These are phyloP conservation scores for Cactoblastis cactorum DNA, from an alignment of 2,888 invertebrate genomes.

Conservation along the genomic window DNA sequence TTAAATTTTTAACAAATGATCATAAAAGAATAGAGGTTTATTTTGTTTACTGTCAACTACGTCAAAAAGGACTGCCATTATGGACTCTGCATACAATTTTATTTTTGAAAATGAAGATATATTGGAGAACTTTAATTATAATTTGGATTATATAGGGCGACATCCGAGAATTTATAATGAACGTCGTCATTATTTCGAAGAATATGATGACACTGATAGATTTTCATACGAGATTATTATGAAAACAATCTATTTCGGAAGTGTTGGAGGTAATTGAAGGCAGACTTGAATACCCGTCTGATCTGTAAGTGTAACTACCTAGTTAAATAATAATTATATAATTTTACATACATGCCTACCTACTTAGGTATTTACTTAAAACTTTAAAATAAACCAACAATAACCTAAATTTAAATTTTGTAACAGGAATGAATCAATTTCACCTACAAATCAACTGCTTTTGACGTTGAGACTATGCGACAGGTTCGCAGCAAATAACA, in stretches of 20 bases:
- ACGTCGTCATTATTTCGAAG: constrained; percentile 4
- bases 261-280: constrained; percentile 4
- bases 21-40: too few relatives aligned
- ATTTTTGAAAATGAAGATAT: not conserved
- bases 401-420: constrained; percentile 2
- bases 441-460: not conserved
- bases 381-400: too few relatives aligned
- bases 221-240: constrained; percentile 4
- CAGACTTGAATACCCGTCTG: constrained; percentile 1
- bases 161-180: not conserved
- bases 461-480: constrained; percentile 1
- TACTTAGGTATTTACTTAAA: too few relatives aligned
- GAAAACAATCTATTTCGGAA: not conserved
- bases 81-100: not conserved
- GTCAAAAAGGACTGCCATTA: too few relatives aligned
- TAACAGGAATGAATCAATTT: not conserved
- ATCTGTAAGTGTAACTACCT: not conserved
- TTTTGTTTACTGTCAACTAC: too few relatives aligned
- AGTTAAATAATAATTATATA: too few relatives aligned
- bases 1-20: too few relatives aligned
- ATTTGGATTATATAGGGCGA: not conserved
- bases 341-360: too few relatives aligned
- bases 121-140: not conserved
- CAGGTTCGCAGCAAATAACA: not conserved
- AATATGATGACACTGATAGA: constrained; percentile 1